phyloP scores from a whole-genome alignment of 2,888 invertebrate genomes.

The Sinelater perroti region DNA sequence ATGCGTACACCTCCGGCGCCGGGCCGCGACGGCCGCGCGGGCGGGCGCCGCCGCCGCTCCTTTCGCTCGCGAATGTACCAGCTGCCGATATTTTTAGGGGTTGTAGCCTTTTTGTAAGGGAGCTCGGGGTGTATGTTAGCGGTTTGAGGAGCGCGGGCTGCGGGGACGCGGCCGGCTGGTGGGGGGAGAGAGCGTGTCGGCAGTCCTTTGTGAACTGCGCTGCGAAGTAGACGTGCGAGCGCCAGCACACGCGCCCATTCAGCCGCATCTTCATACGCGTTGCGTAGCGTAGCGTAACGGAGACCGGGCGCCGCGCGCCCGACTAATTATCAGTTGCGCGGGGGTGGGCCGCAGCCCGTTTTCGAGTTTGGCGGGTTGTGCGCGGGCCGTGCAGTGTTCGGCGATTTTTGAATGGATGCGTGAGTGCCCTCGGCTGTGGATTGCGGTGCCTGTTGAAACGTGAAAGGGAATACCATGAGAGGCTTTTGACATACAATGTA shows the following conservation, averaged over 20 bases:
- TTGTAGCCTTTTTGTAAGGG: slow-evolving; percentile 59
- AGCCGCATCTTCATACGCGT: slow-evolving; percentile 34
- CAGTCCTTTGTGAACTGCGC: slow-evolving; percentile 56
- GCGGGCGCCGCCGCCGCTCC: slow-evolving; percentile 20
- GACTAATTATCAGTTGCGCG: slow-evolving; percentile 30
- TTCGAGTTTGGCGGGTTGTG: no score
- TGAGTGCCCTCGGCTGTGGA: slow-evolving; percentile 16
- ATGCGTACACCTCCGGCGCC: slow-evolving; percentile 25
- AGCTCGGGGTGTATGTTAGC: slow-evolving; percentile 59
- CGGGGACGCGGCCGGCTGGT: slow-evolving; percentile 39
- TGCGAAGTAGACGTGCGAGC: slow-evolving; percentile 45
- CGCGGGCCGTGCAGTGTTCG: slow-evolving; percentile 13
- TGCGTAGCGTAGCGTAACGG: slow-evolving; percentile 18
- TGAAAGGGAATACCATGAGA: slow-evolving; percentile 50
- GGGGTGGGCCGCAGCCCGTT: slow-evolving; percentile 3
- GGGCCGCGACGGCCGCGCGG: no score
- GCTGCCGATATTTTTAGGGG: slow-evolving; percentile 59
- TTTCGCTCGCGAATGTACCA: slow-evolving; percentile 48
- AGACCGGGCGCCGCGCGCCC: slow-evolving; percentile 24
- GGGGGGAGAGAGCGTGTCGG: slow-evolving; percentile 43
- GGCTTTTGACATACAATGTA: slow-evolving; percentile 72
- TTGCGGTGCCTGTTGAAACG: slow-evolving; percentile 18
- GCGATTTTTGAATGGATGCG: slow-evolving; percentile 19
- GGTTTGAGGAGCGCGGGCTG: slow-evolving; percentile 53
- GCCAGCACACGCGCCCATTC: slow-evolving; percentile 31